Evolutionary conservation across 1,140 invertebrate species (phyloP), one percentile per base, ranked within the genome.

Genomic region (Spodoptera litura): DNA sequence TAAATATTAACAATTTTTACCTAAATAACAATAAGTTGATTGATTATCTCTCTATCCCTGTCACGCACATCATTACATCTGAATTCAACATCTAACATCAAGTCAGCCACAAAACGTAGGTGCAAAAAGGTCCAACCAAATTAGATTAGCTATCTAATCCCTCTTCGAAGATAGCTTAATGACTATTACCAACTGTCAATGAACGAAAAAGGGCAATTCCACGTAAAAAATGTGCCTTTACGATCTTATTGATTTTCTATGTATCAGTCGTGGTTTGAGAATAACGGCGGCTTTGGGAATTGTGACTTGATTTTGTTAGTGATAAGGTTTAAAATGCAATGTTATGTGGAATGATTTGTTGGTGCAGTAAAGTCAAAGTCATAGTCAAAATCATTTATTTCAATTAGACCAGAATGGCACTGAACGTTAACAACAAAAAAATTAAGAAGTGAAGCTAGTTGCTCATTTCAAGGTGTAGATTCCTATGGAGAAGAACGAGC

Each of bases 91-190:
- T 20, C 55, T 56, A 2, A 56, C 15, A 56, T 56, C n/a, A 64
- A 2, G 8, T 9, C 35, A 5, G 10, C 61, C 61, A 64, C 35
- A 64, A 20, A 44, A 44, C 12, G 61, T 44, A n/a, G 11, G 15
- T 15, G 0, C 13, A 20, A 64, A 64, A 64, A 64, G n/a, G 35
- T 44, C 20, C 13, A 13, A 44, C 20, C n/a, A 49, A 64, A 64
- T 49, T 66, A 44, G 62, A 49, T 49, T 51, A 66, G 38, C 5
- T 10, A 25, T 9, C 15, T 66, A 51, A 66, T 66, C 35, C 62
- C 15, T 49, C 15, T n/a, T 35, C 58, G 58, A n/a, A 62, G 61
- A 66, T 66, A 66, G 62, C 38, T 66, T 66, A 66, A 66, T 66
- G 62, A 66, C 5, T 66, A 56, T 56, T 56, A 56, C 62, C n/a